These are phyloP conservation scores for Gymnodraco acuticeps DNA, from an alignment of 2,797 vertebrate genomes.

Conservation along the genomic window DNA sequence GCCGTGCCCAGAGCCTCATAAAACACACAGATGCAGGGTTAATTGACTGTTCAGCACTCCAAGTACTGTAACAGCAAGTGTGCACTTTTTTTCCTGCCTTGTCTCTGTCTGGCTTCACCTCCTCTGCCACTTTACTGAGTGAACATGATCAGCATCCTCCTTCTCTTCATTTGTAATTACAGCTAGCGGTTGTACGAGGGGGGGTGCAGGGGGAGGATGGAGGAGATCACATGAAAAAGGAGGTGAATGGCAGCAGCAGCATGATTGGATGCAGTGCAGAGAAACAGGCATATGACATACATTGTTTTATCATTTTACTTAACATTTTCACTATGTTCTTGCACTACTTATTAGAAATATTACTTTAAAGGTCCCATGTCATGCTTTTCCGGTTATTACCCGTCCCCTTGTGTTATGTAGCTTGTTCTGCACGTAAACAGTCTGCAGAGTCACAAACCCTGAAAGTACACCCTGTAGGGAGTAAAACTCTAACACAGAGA, in stretches of 20 bases:
- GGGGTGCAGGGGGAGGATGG: slow-evolving; percentile 34
- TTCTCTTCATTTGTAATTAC: slow-evolving; percentile 92
- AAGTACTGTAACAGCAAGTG: slow-evolving; percentile 88
- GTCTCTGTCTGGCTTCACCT: slow-evolving; percentile 62
- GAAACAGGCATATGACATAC: background rate
- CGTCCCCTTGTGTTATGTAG: too few species aligned
- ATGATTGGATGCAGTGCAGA: slow-evolving; percentile 13
- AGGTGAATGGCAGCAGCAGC: slow-evolving; percentile 32
- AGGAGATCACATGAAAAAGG: slow-evolving; percentile 45
- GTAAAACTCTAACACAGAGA: too few species aligned
- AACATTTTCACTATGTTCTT: too few species aligned
- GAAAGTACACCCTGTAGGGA: too few species aligned
- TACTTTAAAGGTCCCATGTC: too few species aligned
- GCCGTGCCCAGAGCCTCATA: slow-evolving; percentile 89
- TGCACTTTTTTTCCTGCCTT: slow-evolving; percentile 63
- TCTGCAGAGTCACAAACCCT: too few species aligned
- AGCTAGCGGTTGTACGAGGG: slow-evolving; percentile 70
- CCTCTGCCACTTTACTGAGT: slow-evolving; percentile 50
- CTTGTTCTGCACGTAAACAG: too few species aligned
- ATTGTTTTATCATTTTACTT: too few species aligned
- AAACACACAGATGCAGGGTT: slow-evolving; percentile 99
- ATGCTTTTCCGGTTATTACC: too few species aligned
- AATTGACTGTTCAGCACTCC: slow-evolving; percentile 96
- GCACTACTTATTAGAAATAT: too few species aligned
- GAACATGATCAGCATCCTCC: slow-evolving; percentile 63